These are phyloP conservation scores for Formica exsecta DNA, from an alignment of 1,140 invertebrate species.

Conservation along the genomic window DNA sequence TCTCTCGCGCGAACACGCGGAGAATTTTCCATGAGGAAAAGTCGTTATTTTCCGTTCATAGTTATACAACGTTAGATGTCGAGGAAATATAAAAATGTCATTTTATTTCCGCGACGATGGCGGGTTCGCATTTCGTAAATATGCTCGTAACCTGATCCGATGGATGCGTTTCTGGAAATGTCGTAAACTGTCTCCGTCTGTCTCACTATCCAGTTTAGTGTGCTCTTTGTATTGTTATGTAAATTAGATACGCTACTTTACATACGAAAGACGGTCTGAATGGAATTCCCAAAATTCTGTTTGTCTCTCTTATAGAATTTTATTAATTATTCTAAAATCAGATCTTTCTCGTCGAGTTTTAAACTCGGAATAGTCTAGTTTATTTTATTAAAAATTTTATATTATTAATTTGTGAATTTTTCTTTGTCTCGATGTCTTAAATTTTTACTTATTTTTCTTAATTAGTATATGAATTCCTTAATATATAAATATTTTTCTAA, in stretches of 20 bases:
- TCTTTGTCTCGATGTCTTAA: too few species aligned
- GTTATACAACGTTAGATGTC: not conserved
- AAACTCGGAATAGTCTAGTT: not conserved
- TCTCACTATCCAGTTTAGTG: not conserved
- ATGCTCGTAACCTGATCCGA: conserved; percentile 1
- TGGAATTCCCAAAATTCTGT: conserved; percentile 10
- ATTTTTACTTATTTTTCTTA: not conserved
- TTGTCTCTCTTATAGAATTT: not conserved
- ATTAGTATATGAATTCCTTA: not conserved
- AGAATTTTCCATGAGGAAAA: not conserved
- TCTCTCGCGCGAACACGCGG: not conserved
- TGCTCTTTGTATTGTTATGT: not conserved
- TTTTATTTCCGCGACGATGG: conserved; percentile 24
- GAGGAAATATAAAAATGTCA: conserved; percentile 29
- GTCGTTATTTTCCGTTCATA: not conserved
- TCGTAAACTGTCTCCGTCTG: conserved; percentile 24
- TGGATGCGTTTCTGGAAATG: not conserved
- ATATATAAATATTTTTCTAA: too few species aligned
- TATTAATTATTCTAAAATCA: conserved; percentile 14
- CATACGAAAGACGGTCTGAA: not conserved
- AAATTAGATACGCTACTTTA: conserved; percentile 33
- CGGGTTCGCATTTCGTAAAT: conserved; percentile 42
- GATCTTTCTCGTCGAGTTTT: not conserved
- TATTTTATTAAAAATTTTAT: too few species aligned
- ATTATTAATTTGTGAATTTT: too few species aligned